Conservation (phyloP, 2,797 vertebrate genomes). For the Lacerta viridis region DNA sequence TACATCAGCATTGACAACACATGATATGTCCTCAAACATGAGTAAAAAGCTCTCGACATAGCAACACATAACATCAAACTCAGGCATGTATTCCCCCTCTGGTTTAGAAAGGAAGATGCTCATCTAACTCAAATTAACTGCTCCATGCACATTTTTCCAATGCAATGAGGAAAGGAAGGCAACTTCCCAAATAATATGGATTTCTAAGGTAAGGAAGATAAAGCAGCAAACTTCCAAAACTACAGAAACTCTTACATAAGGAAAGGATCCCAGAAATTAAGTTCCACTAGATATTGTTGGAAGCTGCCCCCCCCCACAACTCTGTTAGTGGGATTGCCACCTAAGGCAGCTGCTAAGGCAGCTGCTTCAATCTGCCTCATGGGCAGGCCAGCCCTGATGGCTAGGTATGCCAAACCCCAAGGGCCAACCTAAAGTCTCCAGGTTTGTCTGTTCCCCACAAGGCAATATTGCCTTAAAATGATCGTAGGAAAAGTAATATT, state of each 20-base stretch:
- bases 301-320: no score
- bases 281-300: no score
- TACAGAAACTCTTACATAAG: constrained; percentile 17
- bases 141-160: constrained; percentile 11
- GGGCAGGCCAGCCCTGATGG: no score
- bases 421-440: no score
- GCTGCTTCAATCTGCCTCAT: no score
- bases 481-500: neutral
- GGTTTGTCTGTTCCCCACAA: no score
- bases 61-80: neutral
- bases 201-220: constrained; percentile 21
- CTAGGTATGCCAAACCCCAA: no score
- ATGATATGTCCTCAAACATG: neutral
- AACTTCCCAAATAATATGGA: neutral
- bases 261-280: constrained; percentile 9
- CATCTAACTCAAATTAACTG: constrained; percentile 5
- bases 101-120: constrained; percentile 7
- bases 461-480: neutral
- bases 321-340: no score
- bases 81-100: neutral
- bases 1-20: neutral
- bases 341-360: no score
- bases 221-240: constrained; percentile 2
- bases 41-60: neutral
- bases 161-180: constrained; percentile 14